These are phyloP conservation scores for Leptinotarsa haldemani DNA, from an alignment of 2,888 invertebrate species.

Conservation along the genomic window DNA sequence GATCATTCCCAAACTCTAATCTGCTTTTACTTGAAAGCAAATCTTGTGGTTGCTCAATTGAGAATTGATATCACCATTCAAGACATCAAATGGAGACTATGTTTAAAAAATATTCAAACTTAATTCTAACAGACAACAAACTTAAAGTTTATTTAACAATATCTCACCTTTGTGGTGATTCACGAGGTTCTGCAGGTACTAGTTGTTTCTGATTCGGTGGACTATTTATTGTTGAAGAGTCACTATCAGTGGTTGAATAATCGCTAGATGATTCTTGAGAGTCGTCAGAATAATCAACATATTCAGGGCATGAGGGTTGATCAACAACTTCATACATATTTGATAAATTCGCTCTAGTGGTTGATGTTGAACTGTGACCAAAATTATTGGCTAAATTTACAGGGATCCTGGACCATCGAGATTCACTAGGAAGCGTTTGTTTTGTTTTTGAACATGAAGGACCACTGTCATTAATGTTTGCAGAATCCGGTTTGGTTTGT, in stretches of 20 bases:
- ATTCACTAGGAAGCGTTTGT: neutral
- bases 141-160: neutral
- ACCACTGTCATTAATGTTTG: neutral
- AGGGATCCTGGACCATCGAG: neutral
- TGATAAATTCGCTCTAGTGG: neutral
- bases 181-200: neutral
- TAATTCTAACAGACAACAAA: neutral
- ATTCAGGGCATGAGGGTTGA: neutral
- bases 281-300: neutral
- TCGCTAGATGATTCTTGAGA: neutral
- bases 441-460: conserved; percentile 27
- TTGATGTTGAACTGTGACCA: neutral
- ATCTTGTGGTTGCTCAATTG: no score
- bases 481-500: conserved; percentile 10
- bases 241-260: neutral
- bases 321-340: neutral
- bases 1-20: no score
- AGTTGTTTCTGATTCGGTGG: neutral
- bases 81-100: no score
- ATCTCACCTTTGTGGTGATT: neutral
- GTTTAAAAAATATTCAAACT: no score
- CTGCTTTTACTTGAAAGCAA: no score
- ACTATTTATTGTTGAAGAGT: neutral
- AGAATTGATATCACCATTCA: no score
- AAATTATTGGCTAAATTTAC: no score